These are phyloP conservation scores for Eupithecia centaureata DNA, from an alignment of 2,888 invertebrate species.

Conservation along the genomic window DNA sequence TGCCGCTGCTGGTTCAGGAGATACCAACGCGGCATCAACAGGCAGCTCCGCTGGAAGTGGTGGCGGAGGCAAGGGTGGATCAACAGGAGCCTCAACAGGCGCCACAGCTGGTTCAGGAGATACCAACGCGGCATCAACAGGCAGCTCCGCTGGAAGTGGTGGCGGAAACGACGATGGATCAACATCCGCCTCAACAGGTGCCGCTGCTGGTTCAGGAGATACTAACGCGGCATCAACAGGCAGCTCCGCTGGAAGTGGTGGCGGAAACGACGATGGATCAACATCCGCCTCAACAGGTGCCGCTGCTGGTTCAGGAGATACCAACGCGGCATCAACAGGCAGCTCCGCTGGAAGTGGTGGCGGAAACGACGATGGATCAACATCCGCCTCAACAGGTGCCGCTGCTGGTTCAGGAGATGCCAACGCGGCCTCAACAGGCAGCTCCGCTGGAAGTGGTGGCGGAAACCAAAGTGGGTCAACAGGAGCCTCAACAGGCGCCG, in stretches of 20 bases:
- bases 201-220: not conserved
- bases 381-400: not conserved
- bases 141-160: not conserved
- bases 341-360: not conserved
- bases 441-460: not conserved
- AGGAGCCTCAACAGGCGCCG: not conserved
- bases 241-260: not conserved
- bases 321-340: not conserved
- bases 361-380: not conserved
- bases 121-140: no score
- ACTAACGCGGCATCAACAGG: no score
- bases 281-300: not conserved
- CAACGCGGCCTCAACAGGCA: not conserved
- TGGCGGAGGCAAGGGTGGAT: no score
- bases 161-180: not conserved
- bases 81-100: not conserved
- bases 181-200: not conserved
- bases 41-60: not conserved
- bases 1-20: not conserved
- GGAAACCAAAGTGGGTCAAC: not conserved
- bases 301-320: not conserved
- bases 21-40: not conserved
- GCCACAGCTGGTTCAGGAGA: not conserved
- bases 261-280: not conserved
- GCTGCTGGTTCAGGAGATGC: no score